Evolutionary conservation across 2,888 invertebrate genomes (phyloP).

Genomic region (Torymus auratus): DNA sequence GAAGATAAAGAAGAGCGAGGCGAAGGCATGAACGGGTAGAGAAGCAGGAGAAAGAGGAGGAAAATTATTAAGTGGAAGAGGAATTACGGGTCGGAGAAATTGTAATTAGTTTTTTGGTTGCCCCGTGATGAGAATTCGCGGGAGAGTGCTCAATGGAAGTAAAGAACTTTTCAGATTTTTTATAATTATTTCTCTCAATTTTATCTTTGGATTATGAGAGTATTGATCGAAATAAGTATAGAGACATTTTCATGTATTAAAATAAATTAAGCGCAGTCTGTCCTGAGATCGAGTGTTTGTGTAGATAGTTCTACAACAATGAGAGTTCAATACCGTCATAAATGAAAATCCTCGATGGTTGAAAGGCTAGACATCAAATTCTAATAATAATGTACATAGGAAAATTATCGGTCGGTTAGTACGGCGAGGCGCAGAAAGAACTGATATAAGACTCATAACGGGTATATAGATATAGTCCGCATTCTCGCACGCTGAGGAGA

Average conservation of each 20-base stretch:
- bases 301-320: too few relatives aligned
- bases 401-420: slow-evolving; percentile 43
- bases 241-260: too few relatives aligned
- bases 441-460: slow-evolving; percentile 37
- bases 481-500: slow-evolving; percentile 8
- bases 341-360: slow-evolving; percentile 32
- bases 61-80: slow-evolving; percentile 16
- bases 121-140: too few relatives aligned
- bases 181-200: too few relatives aligned
- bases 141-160: background rate
- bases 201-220: too few relatives aligned
- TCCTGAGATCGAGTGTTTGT: too few relatives aligned
- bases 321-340: background rate
- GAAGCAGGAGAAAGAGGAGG: background rate
- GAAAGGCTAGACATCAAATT: slow-evolving; percentile 47
- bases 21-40: too few relatives aligned
- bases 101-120: slow-evolving; percentile 15
- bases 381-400: slow-evolving; percentile 28
- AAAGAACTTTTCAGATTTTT: background rate
- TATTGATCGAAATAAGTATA: too few relatives aligned
- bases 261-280: too few relatives aligned
- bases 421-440: slow-evolving; percentile 48
- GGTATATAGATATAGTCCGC: slow-evolving; percentile 3
- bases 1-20: slow-evolving; percentile 1
- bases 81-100: background rate